A percentile compares a stretch with the other conserved stretches of the same genome.
phyloP scores from a whole-genome alignment of 2,888 invertebrate species.

The Macaria liturata region DNA sequence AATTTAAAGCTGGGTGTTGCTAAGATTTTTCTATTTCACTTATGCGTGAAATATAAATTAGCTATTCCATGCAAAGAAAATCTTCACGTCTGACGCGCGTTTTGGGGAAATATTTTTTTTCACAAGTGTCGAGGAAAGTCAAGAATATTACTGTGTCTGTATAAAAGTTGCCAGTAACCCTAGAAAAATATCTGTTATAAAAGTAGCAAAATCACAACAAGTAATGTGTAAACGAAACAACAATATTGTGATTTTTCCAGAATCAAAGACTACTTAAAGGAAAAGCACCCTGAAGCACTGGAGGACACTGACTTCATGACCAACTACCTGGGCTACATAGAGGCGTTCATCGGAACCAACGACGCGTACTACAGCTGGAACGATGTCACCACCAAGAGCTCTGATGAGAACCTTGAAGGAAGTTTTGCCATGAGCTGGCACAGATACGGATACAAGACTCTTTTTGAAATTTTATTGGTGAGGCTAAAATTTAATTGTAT shows the following conservation, averaged over 20 bases:
- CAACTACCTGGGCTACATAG: conserved; percentile 48
- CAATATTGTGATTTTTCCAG: conserved; percentile 36
- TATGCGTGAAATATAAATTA: too few relatives aligned
- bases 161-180: background rate
- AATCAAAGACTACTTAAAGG: conserved; percentile 43
- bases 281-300: conserved; percentile 38
- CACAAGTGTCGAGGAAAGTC: background rate
- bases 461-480: conserved; percentile 26
- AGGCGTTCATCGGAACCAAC: conserved; percentile 48
- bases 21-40: too few relatives aligned
- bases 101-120: background rate
- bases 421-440: conserved; percentile 57
- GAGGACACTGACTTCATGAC: conserved; percentile 46
- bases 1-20: too few relatives aligned
- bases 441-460: conserved; percentile 47
- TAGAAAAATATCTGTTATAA: background rate
- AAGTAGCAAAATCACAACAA: background rate
- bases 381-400: conserved; percentile 48
- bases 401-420: conserved; percentile 47
- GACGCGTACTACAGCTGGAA: conserved; percentile 57
- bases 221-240: background rate
- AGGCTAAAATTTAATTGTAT: too few relatives aligned
- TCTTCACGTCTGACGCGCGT: background rate
- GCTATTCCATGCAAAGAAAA: too few relatives aligned
- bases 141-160: background rate